Evolutionary conservation across 2,888 invertebrate genomes (phyloP), one percentile per base, ranked within the genome.

Genomic region (Hipparchia semele): DNA sequence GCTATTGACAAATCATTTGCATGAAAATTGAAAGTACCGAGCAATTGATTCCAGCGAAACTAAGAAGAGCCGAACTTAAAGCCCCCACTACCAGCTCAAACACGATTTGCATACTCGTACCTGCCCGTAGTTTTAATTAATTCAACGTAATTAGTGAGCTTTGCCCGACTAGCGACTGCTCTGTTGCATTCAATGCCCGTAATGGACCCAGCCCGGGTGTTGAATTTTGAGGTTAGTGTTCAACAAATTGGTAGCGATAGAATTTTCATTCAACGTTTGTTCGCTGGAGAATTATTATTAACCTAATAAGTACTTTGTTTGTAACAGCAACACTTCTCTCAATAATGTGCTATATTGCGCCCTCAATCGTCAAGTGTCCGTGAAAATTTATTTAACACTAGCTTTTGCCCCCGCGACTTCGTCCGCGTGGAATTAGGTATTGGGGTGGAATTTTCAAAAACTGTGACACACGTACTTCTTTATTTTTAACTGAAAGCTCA

Each of bases 121-220:
- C 49, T 49, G 49, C 49, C 75, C 71, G 75, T 80, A 80, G 81
- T 82, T 82, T 83, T 82, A 83, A 85, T 85, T 80, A 85, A 84
- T 83, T 82, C 79, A 79, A 77, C 73, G 71, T 79, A 75, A 80
- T 80, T 81, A 82, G 77, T 70, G 75, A 75, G 82, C 80, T 81
- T 82, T 80, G 80, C 80, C 68, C 78, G 76, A 83, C 80, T 80
- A 79, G 67, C 78, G 76, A 83, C 80, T 80, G 79, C 67, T 53
- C 56, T 71, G 66, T 12, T 68, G 71, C 73, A 73, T 23, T 60
- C 53, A 45, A 61, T 58, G 61, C 39, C 46, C 68, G 51, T 75
- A 75, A 73, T 75, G 66, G 73, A 75, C 71, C 66, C 45, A 56
- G 60, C 39, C 49, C 46, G 58, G 67, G 51, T 0, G 45, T 45